These are phyloP conservation scores for Epinephelus moara DNA, from an alignment of 2,113 vertebrate genomes.

Conservation along the genomic window DNA sequence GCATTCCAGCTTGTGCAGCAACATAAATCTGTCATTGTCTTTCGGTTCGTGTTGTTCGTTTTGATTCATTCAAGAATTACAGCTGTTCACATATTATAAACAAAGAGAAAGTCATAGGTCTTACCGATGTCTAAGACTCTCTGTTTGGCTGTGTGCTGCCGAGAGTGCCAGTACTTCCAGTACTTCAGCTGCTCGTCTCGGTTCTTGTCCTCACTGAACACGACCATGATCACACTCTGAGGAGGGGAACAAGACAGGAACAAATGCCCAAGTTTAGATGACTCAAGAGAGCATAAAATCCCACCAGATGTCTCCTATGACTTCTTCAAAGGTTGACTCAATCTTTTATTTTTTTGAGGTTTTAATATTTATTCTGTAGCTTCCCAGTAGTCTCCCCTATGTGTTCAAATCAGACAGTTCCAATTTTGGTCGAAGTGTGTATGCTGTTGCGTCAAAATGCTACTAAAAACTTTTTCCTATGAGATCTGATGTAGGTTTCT, in stretches of 20 bases:
- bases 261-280: not conserved
- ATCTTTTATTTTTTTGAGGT: too few relatives aligned
- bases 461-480: too few relatives aligned
- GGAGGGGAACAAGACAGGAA: not conserved
- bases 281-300: not conserved
- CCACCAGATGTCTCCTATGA: not conserved
- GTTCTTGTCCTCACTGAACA: slow-evolving; percentile 98
- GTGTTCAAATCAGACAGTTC: too few relatives aligned
- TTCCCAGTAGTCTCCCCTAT: too few relatives aligned
- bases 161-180: slow-evolving; percentile 98
- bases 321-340: too few relatives aligned
- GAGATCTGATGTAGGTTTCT: too few relatives aligned
- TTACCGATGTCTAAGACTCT: slow-evolving; percentile 97
- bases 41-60: not conserved
- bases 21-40: slow-evolving; percentile 42
- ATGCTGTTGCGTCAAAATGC: too few relatives aligned
- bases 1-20: slow-evolving; percentile 57
- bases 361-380: too few relatives aligned
- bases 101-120: slow-evolving; percentile 33
- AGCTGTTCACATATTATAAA: not conserved
- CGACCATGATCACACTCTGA: slow-evolving; percentile 99
- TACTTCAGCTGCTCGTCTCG: slow-evolving; percentile 97
- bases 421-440: too few relatives aligned
- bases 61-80: slow-evolving; percentile 11
- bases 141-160: slow-evolving; percentile 97